Evolutionary conservation across 1,140 invertebrate species (phyloP).

Genomic region (Drosophila insularis): DNA sequence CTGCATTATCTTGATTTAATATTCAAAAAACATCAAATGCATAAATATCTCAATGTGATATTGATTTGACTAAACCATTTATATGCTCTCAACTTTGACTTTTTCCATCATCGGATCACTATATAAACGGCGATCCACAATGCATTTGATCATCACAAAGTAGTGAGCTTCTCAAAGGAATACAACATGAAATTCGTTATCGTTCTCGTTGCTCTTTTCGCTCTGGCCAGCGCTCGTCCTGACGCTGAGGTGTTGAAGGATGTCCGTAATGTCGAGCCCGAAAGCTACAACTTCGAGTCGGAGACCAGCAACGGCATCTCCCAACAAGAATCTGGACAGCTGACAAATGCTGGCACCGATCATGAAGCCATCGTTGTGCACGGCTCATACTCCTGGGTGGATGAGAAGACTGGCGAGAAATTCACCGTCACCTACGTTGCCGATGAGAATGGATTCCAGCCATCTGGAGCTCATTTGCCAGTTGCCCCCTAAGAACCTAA

Average conservation of each 20-base stretch:
- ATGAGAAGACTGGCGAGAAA: constrained; percentile 48
- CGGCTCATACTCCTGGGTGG: constrained; percentile 47
- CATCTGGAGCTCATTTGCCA: constrained; percentile 85
- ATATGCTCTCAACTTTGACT: constrained; percentile 37
- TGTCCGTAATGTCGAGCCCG: constrained; percentile 18
- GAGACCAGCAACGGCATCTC: constrained; percentile 86
- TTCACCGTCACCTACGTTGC: constrained; percentile 60
- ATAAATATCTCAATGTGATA: constrained; percentile 25
- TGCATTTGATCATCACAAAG: constrained; percentile 48
- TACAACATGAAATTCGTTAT: constrained; percentile 71
- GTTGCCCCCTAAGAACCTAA: constrained; percentile 74
- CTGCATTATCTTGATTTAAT: constrained; percentile 1
- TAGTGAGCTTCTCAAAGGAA: constrained; percentile 35
- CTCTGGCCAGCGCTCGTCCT: constrained; percentile 44
- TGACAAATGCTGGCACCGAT: constrained; percentile 34
- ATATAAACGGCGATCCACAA: constrained; percentile 33
- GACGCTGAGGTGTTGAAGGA: not conserved
- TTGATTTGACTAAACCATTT: not conserved
- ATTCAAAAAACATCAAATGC: constrained; percentile 16
- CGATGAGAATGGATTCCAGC: constrained; percentile 87
- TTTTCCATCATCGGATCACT: constrained; percentile 12
- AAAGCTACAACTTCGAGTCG: constrained; percentile 7
- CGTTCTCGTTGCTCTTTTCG: constrained; percentile 59
- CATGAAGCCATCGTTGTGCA: constrained; percentile 52
- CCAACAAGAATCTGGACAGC: constrained; percentile 56